A percentile compares a stretch with the other conserved stretches of the same genome.
These are phyloP conservation scores for Drosophila bocki DNA, from an alignment of 1,140 invertebrate genomes.

Conservation along the genomic window DNA sequence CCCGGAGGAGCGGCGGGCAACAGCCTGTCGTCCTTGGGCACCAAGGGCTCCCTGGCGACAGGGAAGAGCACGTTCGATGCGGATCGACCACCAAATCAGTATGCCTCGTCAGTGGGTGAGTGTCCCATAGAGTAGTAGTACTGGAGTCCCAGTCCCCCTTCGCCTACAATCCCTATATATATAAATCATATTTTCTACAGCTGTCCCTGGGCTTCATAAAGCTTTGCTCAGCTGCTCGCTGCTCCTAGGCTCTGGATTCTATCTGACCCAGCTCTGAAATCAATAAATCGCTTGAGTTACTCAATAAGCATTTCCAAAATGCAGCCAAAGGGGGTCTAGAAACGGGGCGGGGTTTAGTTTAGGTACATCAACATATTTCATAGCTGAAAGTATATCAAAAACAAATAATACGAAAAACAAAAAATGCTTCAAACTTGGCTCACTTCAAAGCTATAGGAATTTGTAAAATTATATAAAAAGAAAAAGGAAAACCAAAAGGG, in stretches of 20 bases:
- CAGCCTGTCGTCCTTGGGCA: slow-evolving; percentile 67
- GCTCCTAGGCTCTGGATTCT: slow-evolving; percentile 50
- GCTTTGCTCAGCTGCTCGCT: slow-evolving; percentile 30
- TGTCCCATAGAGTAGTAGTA: background rate
- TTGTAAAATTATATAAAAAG: slow-evolving; percentile 45
- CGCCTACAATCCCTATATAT: background rate
- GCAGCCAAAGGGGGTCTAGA: slow-evolving; percentile 75
- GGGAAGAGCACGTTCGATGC: slow-evolving; percentile 84
- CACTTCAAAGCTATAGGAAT: slow-evolving; percentile 42
- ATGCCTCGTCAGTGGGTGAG: slow-evolving; percentile 68
- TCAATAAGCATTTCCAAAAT: slow-evolving; percentile 73
- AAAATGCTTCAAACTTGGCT: slow-evolving; percentile 53
- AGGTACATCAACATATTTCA: slow-evolving; percentile 58
- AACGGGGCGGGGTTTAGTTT: slow-evolving; percentile 49
- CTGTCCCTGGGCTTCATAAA: slow-evolving; percentile 29
- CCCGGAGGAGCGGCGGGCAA: slow-evolving; percentile 62
- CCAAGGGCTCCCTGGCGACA: slow-evolving; percentile 83
- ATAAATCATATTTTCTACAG: slow-evolving; percentile 32
- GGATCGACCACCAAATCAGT: slow-evolving; percentile 84
- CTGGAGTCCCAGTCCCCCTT: background rate
- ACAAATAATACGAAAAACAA: slow-evolving; percentile 17
- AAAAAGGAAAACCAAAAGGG: slow-evolving; percentile 7
- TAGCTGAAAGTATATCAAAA: slow-evolving; percentile 59
- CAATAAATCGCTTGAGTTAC: slow-evolving; percentile 62
- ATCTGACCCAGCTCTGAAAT: slow-evolving; percentile 64